A percentile compares a stretch with the other conserved stretches of the same genome.
Evolutionary conservation across 2,113 vertebrate species (phyloP).

Genomic region (Jaculus jaculus): DNA sequence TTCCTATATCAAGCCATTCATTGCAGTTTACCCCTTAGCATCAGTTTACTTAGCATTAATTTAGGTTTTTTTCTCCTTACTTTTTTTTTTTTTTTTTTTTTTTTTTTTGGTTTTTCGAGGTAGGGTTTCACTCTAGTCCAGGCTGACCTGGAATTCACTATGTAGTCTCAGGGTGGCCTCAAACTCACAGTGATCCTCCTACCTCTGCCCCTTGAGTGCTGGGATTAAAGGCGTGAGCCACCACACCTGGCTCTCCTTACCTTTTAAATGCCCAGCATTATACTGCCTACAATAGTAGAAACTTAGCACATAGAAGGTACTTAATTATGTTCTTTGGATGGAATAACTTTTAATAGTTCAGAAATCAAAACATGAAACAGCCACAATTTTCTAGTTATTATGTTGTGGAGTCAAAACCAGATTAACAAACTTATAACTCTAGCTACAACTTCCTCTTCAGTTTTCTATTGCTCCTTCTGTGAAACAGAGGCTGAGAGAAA

Average conservation of each 20-base stretch:
- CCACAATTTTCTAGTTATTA: background rate
- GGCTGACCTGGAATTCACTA: too few species aligned
- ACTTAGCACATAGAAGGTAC: background rate
- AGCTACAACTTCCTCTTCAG: background rate
- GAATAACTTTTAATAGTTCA: conserved; percentile 22
- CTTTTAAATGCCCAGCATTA: background rate
- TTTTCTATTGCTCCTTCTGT: background rate
- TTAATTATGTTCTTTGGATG: background rate
- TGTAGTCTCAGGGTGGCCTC: too few species aligned
- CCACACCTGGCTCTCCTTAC: too few species aligned
- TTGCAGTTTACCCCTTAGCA: background rate
- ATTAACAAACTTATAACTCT: background rate
- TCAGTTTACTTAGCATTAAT: background rate
- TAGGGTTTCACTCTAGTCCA: too few species aligned
- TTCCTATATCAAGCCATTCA: background rate
- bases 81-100: too few species aligned
- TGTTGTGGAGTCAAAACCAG: background rate
- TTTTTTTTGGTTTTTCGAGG: too few species aligned
- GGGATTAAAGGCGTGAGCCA: too few species aligned
- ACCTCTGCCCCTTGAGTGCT: too few species aligned
- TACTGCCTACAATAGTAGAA: background rate
- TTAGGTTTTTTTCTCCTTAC: background rate
- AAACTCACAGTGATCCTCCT: too few species aligned
- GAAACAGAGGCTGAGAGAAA: background rate
- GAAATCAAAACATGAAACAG: background rate